Conservation (phyloP, 1,140 invertebrate genomes). For the Drosophila oshimai region DNA sequence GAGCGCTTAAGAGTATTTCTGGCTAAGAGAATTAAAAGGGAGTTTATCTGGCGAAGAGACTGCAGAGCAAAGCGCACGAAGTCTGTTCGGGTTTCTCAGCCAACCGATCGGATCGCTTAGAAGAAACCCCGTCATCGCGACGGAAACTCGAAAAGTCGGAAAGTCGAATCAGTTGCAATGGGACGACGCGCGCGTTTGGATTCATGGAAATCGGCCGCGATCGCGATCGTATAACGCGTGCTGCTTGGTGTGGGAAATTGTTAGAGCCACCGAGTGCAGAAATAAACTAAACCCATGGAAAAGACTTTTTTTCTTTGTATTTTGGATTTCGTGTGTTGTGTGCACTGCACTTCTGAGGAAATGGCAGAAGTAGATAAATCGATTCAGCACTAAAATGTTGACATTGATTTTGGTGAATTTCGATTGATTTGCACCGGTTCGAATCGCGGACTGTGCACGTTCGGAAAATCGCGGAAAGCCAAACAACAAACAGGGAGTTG, state of each 20-base stretch:
- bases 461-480: slow-evolving; percentile 29
- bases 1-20: background rate
- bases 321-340: slow-evolving; percentile 8
- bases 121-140: background rate
- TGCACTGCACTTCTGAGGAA: slow-evolving; percentile 56
- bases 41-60: background rate
- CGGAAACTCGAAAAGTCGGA: slow-evolving; percentile 2
- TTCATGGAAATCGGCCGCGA: slow-evolving; percentile 51
- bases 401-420: slow-evolving; percentile 48
- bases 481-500: slow-evolving; percentile 32
- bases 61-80: background rate
- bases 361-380: slow-evolving; percentile 31
- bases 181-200: slow-evolving; percentile 58
- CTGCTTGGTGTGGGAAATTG: slow-evolving; percentile 54
- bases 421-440: slow-evolving; percentile 51
- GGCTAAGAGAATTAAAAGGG: background rate
- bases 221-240: slow-evolving; percentile 26
- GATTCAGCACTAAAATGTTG: slow-evolving; percentile 56
- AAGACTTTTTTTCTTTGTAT: slow-evolving; percentile 25
- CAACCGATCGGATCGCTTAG: background rate
- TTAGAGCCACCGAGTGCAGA: slow-evolving; percentile 48
- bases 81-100: background rate
- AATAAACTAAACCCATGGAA: slow-evolving; percentile 17
- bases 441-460: slow-evolving; percentile 1
- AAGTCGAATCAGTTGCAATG: slow-evolving; percentile 28